Evolutionary conservation across 1,140 invertebrate genomes (phyloP).

Genomic region (Vollenhovia emeryi): DNA sequence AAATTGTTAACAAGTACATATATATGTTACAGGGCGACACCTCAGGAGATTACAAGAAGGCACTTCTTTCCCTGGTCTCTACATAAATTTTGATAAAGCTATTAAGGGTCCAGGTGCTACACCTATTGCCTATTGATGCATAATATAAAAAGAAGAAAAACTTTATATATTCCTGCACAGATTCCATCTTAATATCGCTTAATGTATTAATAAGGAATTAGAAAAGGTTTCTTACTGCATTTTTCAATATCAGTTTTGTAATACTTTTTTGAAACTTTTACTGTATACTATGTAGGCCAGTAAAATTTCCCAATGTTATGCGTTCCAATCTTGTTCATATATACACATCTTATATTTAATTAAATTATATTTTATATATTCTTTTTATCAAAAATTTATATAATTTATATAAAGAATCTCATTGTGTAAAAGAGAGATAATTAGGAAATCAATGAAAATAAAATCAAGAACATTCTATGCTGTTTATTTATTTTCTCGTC

Average conservation of each 20-base stretch:
- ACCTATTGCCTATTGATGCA: slow-evolving; percentile 11
- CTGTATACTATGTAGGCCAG: background rate
- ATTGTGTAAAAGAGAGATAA: background rate
- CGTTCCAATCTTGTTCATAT: background rate
- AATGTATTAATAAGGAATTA: background rate
- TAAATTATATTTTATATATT: slow-evolving; percentile 49
- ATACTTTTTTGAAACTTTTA: slow-evolving; percentile 32
- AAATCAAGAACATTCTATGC: background rate
- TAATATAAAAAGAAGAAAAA: slow-evolving; percentile 9
- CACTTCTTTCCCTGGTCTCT: slow-evolving; percentile 92
- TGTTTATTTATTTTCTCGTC: background rate
- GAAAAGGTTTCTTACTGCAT: background rate
- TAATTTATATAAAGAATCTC: slow-evolving; percentile 31
- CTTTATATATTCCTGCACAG: background rate
- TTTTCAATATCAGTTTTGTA: slow-evolving; percentile 42
- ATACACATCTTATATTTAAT: slow-evolving; percentile 5
- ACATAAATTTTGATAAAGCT: slow-evolving; percentile 85
- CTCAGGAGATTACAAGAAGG: slow-evolving; percentile 96
- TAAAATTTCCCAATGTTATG: background rate
- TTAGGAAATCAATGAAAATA: slow-evolving; percentile 14
- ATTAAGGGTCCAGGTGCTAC: background rate
- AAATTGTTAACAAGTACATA: slow-evolving; percentile 64
- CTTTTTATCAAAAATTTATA: slow-evolving; percentile 12
- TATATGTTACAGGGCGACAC: slow-evolving; percentile 92
- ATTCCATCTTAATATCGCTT: slow-evolving; percentile 30